Conservation (phyloP, 1,140 invertebrate genomes). For the Hypsibius dujardini region DNA sequence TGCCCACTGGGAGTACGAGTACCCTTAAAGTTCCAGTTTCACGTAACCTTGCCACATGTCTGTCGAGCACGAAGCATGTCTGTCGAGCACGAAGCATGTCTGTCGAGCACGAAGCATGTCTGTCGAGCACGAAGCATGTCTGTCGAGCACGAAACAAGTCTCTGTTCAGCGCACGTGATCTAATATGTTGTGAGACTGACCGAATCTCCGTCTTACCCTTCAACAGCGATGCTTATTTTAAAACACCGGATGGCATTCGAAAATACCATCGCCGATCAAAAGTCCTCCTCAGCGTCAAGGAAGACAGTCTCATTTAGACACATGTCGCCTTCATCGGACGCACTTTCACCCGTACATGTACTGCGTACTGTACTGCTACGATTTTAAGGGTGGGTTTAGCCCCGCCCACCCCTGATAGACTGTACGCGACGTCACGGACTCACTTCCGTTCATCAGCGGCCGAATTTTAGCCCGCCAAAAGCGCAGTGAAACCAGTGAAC, state of each 20-base stretch:
- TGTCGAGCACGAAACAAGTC: background rate
- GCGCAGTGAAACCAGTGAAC: too few species aligned
- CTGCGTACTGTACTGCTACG: background rate
- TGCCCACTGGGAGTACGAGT: too few species aligned
- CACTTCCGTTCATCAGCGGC: background rate
- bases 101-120: background rate
- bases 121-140: background rate
- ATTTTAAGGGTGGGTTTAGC: background rate
- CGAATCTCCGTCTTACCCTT: background rate
- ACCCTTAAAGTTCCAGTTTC: too few species aligned
- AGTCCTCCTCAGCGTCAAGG: slow-evolving; percentile 1
- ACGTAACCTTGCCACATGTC: too few species aligned
- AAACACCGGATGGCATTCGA: slow-evolving; percentile 11
- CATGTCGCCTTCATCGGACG: background rate
- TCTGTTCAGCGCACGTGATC: background rate
- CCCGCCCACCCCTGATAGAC: background rate
- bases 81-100: too few species aligned
- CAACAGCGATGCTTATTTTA: slow-evolving; percentile 10
- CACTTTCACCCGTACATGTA: too few species aligned
- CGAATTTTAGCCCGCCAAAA: too few species aligned
- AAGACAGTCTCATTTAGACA: slow-evolving; percentile 1
- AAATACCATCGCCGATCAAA: slow-evolving; percentile 16
- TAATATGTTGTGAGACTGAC: slow-evolving; percentile 4
- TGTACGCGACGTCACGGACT: background rate
- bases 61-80: too few species aligned